Evolutionary conservation across 2,797 vertebrate species (phyloP).

Genomic region (Cercopithecus neglectus): DNA sequence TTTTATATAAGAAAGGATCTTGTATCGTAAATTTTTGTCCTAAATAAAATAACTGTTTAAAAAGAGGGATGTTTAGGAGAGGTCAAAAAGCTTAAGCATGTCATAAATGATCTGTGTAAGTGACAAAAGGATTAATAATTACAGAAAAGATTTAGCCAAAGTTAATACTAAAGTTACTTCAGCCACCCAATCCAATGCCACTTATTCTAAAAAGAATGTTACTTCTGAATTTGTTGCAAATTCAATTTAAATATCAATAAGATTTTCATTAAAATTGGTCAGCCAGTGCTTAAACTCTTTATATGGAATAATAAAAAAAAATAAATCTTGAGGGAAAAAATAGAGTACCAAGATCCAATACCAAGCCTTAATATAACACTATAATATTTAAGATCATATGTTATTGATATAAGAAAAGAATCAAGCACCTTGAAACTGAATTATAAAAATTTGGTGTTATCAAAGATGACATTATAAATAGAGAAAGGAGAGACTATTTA

Average conservation of each 20-base stretch:
- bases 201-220: too few relatives aligned
- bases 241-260: background rate
- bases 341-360: background rate
- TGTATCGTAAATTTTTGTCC: too few relatives aligned
- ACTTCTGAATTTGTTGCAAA: background rate
- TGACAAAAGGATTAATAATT: too few relatives aligned
- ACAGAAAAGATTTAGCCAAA: too few relatives aligned
- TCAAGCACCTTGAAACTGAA: background rate
- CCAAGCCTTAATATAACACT: background rate
- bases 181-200: too few relatives aligned
- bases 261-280: background rate
- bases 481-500: background rate
- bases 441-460: background rate
- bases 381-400: conserved; percentile 8
- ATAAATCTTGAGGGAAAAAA: background rate
- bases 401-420: background rate
- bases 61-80: too few relatives aligned
- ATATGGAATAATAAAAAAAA: background rate
- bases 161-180: too few relatives aligned
- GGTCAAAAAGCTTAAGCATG: too few relatives aligned
- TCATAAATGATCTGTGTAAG: too few relatives aligned
- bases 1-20: too few relatives aligned
- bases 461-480: background rate
- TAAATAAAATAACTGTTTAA: too few relatives aligned
- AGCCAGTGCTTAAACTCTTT: background rate